These are phyloP conservation scores for Seira sanloemensis DNA, from an alignment of 2,888 invertebrate genomes.

Conservation along the genomic window DNA sequence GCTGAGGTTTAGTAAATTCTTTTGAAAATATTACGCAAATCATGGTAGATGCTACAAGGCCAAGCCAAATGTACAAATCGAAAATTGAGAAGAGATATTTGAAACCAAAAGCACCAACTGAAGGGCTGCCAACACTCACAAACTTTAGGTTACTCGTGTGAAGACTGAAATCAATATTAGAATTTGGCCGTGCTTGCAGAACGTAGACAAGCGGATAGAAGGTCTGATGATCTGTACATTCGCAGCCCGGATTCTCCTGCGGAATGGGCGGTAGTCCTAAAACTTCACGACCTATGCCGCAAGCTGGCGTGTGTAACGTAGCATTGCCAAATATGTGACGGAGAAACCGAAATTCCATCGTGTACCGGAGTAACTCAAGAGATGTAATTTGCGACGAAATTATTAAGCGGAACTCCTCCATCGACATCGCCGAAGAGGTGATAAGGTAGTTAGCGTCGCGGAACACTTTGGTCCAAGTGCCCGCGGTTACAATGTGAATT, in stretches of 20 bases:
- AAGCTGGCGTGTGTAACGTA: not conserved
- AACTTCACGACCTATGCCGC: not conserved
- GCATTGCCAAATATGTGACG: not conserved
- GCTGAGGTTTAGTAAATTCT: not conserved
- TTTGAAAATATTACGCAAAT: not conserved
- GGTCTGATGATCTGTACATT: not conserved
- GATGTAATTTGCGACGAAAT: not conserved
- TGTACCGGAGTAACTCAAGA: not conserved
- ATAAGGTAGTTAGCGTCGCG: not conserved
- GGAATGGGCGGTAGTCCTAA: not conserved
- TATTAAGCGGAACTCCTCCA: not conserved
- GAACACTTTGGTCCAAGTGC: not conserved
- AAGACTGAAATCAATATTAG: not conserved
- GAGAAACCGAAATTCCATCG: not conserved
- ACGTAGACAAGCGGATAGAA: not conserved
- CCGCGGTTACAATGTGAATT: not conserved
- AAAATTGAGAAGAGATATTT: not conserved
- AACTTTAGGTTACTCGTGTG: not conserved
- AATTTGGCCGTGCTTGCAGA: not conserved
- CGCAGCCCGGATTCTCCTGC: not conserved
- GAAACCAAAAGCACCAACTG: not conserved
- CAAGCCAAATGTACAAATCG: not conserved
- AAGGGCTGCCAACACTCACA: not conserved
- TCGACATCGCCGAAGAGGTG: not conserved
- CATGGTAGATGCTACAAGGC: not conserved